Conservation (phyloP, 2,113 vertebrate species). For the Danionella cerebrum region DNA sequence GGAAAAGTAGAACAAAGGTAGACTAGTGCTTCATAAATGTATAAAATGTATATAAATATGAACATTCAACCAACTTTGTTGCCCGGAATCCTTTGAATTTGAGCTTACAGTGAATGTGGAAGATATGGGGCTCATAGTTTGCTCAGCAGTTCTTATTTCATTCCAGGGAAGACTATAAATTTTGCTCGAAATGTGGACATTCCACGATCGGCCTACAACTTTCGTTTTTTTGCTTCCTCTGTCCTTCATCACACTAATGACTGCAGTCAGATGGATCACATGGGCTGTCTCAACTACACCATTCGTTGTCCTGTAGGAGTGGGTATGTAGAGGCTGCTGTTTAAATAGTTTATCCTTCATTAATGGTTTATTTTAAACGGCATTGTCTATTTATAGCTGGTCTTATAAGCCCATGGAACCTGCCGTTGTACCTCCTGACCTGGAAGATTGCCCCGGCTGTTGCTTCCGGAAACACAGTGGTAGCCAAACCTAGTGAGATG, state of each 20-base stretch:
- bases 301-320: constrained; percentile 79
- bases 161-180: constrained; percentile 78
- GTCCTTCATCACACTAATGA: constrained; percentile 79
- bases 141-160: constrained; percentile 10
- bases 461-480: constrained; percentile 84
- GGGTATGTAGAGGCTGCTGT: too few relatives aligned
- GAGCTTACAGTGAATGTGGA: too few relatives aligned
- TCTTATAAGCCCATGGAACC: constrained; percentile 95
- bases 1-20: not conserved
- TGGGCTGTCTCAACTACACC: constrained; percentile 85
- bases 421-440: constrained; percentile 89
- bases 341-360: too few relatives aligned
- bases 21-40: not conserved
- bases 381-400: constrained; percentile 72
- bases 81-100: too few relatives aligned
- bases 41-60: too few relatives aligned
- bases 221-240: constrained; percentile 89
- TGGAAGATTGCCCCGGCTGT: constrained; percentile 97
- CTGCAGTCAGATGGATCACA: constrained; percentile 76
- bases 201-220: constrained; percentile 79
- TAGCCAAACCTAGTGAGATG: constrained; percentile 97
- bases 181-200: constrained; percentile 84
- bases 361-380: too few relatives aligned
- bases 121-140: too few relatives aligned
- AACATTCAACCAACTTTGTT: too few relatives aligned